A percentile compares a stretch with the other conserved stretches of the same genome.
Evolutionary conservation across 2,797 vertebrate species (phyloP).

Genomic region (Mastacembelus armatus): DNA sequence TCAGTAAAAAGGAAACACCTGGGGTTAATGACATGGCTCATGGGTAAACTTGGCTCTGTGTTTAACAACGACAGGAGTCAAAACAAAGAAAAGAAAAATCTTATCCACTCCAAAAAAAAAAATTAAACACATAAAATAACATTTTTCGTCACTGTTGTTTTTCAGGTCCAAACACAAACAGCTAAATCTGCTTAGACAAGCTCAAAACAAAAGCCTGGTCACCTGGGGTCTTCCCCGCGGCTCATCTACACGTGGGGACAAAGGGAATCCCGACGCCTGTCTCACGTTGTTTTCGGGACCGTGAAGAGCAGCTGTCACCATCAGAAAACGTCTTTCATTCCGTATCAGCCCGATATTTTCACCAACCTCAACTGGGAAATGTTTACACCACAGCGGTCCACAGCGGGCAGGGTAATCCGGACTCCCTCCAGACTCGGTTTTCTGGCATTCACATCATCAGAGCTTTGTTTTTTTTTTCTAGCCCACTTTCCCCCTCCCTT

Average conservation of each 20-base stretch:
- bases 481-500: slow-evolving; percentile 44
- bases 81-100: slow-evolving; percentile 26
- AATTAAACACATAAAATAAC: too few relatives aligned
- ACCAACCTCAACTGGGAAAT: slow-evolving; percentile 45
- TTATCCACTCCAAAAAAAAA: neutral
- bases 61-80: slow-evolving; percentile 11
- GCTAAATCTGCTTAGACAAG: neutral
- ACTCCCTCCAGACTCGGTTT: neutral
- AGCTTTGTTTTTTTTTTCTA: neutral
- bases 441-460: slow-evolving; percentile 27
- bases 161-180: neutral
- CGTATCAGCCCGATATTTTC: neutral
- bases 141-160: neutral
- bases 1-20: neutral
- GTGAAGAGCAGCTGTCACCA: slow-evolving; percentile 31
- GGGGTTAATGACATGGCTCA: neutral
- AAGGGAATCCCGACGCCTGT: slow-evolving; percentile 72
- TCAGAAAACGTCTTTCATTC: slow-evolving; percentile 2
- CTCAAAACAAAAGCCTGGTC: slow-evolving; percentile 15
- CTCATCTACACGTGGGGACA: slow-evolving; percentile 77
- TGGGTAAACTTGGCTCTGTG: slow-evolving; percentile 33
- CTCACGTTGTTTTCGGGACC: slow-evolving; percentile 24
- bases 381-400: slow-evolving; percentile 19
- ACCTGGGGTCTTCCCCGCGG: slow-evolving; percentile 41
- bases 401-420: slow-evolving; percentile 3